These are phyloP conservation scores for Cyanoramphus novaezelandiae DNA, from an alignment of 2,113 vertebrate genomes.

Conservation along the genomic window DNA sequence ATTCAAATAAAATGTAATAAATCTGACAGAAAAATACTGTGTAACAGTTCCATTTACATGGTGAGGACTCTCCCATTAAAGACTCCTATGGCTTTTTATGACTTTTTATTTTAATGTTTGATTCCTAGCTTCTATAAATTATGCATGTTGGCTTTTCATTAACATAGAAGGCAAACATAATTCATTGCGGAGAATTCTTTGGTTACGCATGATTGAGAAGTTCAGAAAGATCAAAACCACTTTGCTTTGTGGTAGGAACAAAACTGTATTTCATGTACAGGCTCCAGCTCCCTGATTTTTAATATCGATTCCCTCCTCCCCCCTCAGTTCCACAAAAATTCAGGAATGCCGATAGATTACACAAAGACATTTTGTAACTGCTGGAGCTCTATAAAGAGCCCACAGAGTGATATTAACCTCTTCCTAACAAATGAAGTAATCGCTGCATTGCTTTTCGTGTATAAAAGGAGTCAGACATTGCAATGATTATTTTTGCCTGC, in stretches of 20 bases:
- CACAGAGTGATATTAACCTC: neutral
- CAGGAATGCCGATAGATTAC: constrained; percentile 35
- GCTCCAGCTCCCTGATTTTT: constrained; percentile 46
- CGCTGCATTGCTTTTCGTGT: neutral
- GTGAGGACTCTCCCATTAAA: constrained; percentile 52
- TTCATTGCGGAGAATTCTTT: constrained; percentile 73
- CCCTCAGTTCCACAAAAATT: constrained; percentile 43
- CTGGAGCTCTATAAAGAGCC: constrained; percentile 6
- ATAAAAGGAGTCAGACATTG: neutral
- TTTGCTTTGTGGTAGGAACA: constrained; percentile 46
- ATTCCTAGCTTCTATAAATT: constrained; percentile 73
- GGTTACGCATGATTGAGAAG: constrained; percentile 66
- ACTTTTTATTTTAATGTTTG: constrained; percentile 23
- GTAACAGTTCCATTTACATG: neutral
- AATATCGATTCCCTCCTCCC: neutral
- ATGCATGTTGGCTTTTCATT: constrained; percentile 73
- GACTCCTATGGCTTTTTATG: constrained; percentile 60
- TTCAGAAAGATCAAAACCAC: constrained; percentile 68
- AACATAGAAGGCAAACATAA: constrained; percentile 68
- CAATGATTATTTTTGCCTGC: neutral
- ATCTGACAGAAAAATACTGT: constrained; percentile 58
- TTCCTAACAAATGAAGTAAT: neutral
- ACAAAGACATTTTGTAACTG: constrained; percentile 39
- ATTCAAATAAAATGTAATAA: constrained; percentile 68
- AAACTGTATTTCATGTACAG: constrained; percentile 54